Evolutionary conservation across 2,888 invertebrate genomes (phyloP), one percentile per base, ranked within the genome.

Genomic region (Athetis lepigone): DNA sequence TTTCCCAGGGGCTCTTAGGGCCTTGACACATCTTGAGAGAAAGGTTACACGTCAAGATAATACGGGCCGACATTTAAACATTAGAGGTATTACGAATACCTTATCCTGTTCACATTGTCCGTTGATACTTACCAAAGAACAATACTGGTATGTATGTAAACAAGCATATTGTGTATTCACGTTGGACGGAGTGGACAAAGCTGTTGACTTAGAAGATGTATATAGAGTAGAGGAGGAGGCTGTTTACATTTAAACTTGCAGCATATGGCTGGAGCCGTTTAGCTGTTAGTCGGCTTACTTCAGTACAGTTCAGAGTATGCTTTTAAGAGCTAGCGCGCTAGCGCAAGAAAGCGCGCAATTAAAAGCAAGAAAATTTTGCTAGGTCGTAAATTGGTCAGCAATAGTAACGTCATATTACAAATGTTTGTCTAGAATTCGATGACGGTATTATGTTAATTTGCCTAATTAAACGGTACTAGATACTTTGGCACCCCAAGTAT

Each of bases 31-130:
- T 43, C 51, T 49, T 47, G 27, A 33, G 46, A 37, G 29, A 9
- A 57, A 65, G 42, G 51, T 37, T 39, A 5, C n/a, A 11, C n/a
- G 16, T 21, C 9, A 47, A 49, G 47, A 57, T 66, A 70, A 70
- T 56, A 63, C 27, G 52, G 77, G 77, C 39, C 27, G 65, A 70
- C 66, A 47, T 23, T 11, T 25, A 8, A 60, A 60, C 67, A 63
- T 75, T 63, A 76, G 16, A 54, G 56, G 77, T 57, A 72, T 76
- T 75, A 67, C 52, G 49, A 67, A 47, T 45, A 57, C 59, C 67
- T 74, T 67, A 74, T 57, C 39, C 39, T 46, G 25, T 54, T 45
- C 29, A 56, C 55, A 57, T 46, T 60, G 69, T 54, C 16, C 55
- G 45, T 73, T 55, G 29, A 59, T 60, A 43, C 27, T 47, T n/a